Evolutionary conservation across 2,888 invertebrate species (phyloP).

Genomic region (Schrankia costaestrigalis): DNA sequence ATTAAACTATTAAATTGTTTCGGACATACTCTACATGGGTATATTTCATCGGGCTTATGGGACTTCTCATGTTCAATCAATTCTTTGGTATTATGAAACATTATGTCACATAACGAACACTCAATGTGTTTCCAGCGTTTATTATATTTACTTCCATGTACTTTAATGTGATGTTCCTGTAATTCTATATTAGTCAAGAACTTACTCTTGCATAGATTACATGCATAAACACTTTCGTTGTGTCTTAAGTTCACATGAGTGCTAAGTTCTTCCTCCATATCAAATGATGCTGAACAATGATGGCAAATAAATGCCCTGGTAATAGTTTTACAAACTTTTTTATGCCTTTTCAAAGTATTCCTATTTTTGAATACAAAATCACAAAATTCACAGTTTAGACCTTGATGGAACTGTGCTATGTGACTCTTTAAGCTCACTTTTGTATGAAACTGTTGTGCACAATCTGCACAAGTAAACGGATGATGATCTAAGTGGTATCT

Average conservation of each 20-base stretch:
- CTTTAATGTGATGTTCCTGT: slow-evolving; percentile 44
- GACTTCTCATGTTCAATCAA: slow-evolving; percentile 41
- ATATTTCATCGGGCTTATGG: slow-evolving; percentile 35
- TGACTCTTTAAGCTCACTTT: slow-evolving; percentile 47
- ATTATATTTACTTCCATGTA: slow-evolving; percentile 47
- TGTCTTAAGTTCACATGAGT: slow-evolving; percentile 41
- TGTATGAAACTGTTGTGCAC: slow-evolving; percentile 52
- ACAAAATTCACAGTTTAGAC: slow-evolving; percentile 46
- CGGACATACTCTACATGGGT: slow-evolving; percentile 46
- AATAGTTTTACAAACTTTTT: slow-evolving; percentile 34
- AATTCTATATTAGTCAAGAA: slow-evolving; percentile 36
- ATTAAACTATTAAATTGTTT: slow-evolving; percentile 40
- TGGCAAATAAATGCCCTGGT: slow-evolving; percentile 34
- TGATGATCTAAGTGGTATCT: slow-evolving; percentile 54
- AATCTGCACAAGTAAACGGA: slow-evolving; percentile 50
- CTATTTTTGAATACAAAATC: slow-evolving; percentile 42
- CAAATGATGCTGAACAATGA: slow-evolving; percentile 47
- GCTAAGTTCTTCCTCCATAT: slow-evolving; percentile 30
- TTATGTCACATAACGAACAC: slow-evolving; percentile 47
- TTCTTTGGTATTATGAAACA: slow-evolving; percentile 42
- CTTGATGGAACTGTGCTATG: slow-evolving; percentile 45
- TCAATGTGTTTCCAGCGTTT: slow-evolving; percentile 46
- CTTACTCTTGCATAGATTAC: slow-evolving; percentile 44
- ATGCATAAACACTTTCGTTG: slow-evolving; percentile 37
- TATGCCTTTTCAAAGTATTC: slow-evolving; percentile 35